Base-by-base conservation (phyloP, 2,797 vertebrate species). In the Darevskia mixta region DNA sequence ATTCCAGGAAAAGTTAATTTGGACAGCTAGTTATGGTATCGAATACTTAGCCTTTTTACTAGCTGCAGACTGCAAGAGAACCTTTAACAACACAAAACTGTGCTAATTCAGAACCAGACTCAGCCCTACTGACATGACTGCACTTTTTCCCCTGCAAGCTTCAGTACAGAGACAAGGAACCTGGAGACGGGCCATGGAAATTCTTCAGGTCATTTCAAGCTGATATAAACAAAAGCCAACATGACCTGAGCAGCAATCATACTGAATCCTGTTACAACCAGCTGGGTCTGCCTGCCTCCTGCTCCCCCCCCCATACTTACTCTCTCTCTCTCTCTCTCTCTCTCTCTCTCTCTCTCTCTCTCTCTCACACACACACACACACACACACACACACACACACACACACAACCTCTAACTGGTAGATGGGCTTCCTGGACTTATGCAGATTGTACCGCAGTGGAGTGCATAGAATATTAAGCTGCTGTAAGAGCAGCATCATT, bases 181-280 rank as follows among this genome's bases (percentile, higher is more conserved):
- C 10, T 55, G 79, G 84, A 90, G 73, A 91, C 0, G 18, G 84
- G 89, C 90, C 90, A 87, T 73, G 86, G 85, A 90, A 96, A 94
- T 93, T 94, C 94, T 93, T 93, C 94, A 93, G 94, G 93, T 95
- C 92, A 95, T 91, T 95, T 95, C 95, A 95, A 89, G 91, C 91
- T 89, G 89, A 84, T 85, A 81, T 45, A 94, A 95, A 94, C 84
- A 91, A 66, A 85, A 1, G 0, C 76, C 93, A 90, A 72, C 82
- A 90, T 86, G 9, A 88, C 90, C 87, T 93, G 93, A 94, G 90
- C 88, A 94, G 90, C 87, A 89, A 91, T 92, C 90, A 90, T 86
- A 88, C 86, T 25, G 90, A 94, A 92, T 94, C 73, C 90, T 85
- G 92, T 89, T 92, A 91, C 86, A 92, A 88, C 73, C 93, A 94